Evolutionary conservation across 2,797 vertebrate genomes (phyloP), one percentile per base, ranked within the genome.

Genomic region (Galaxias olidus): DNA sequence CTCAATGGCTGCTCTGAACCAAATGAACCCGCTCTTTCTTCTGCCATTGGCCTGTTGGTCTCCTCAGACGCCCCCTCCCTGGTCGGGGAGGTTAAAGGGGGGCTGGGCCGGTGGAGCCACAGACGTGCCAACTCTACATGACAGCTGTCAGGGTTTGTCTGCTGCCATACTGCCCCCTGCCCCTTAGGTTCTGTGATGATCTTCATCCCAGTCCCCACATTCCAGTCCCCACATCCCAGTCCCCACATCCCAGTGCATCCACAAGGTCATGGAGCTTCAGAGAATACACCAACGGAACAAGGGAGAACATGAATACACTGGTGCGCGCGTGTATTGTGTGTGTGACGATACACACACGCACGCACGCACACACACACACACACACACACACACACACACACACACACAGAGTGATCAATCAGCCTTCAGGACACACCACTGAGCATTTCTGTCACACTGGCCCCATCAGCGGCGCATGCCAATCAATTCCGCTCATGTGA

Each of bases 121-220:
- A 71, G 81, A 87, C 84, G 78, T 78, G 76, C 75, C 10, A 76
- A 78, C 61, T 59, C 83, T 81, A 83, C 76, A 84, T 79, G 85
- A 82, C 76, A 83, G 74, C 83, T 86, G 87, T 80, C 79, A 77
- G 72, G 65, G 4, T 30, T 47, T 48, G 70, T 81, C 72, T 78
- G 77, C 79, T 72, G 73, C 80, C 85, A 84, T 30, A 30, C 58
- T 61, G 30, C 14, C 60, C 60, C 14, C 43, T 15, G 43, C 42
- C 47, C 50, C 41, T 14, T 8, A 1, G 51, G 1, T 57, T 63
- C 65, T 44, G 45, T n/a, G n/a, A n/a, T n/a, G n/a, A n/a, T n/a
- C n/a, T n/a, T n/a, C n/a, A n/a, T n/a, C n/a, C n/a, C n/a, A n/a
- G n/a, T n/a, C n/a, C n/a, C n/a, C n/a, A n/a, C n/a, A n/a, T n/a